Percentiles rank a stretch among this genome's conserved stretches.
These are phyloP conservation scores for Macroteleia sp. DNA, from an alignment of 2,888 invertebrate species.

Conservation along the genomic window DNA sequence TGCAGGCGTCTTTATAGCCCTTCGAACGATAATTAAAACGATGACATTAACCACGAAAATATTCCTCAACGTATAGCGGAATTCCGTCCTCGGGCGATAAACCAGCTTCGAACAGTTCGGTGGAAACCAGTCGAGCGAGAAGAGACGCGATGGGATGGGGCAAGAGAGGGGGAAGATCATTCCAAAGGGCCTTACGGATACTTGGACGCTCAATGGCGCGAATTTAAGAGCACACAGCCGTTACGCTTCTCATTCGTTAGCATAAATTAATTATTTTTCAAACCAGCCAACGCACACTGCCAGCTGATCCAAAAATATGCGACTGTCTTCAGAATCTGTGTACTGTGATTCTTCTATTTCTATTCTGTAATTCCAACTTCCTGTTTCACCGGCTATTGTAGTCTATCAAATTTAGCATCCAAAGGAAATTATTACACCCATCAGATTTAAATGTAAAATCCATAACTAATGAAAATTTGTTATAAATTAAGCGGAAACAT, in stretches of 20 bases:
- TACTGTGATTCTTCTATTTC: background rate
- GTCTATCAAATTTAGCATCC: no score
- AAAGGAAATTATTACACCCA: no score
- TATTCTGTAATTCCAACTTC: background rate
- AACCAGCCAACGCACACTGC: conserved; percentile 66
- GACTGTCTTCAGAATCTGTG: conserved; percentile 19
- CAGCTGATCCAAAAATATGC: conserved; percentile 71
- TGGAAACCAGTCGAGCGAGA: conserved; percentile 79
- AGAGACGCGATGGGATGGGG: conserved; percentile 67
- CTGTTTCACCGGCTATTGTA: no score
- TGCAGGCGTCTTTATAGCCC: conserved; percentile 47
- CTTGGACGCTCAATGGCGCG: conserved; percentile 83
- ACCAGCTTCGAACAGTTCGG: conserved; percentile 81
- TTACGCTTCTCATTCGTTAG: conserved; percentile 83
- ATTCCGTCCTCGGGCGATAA: conserved; percentile 71
- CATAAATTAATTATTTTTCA: conserved; percentile 82
- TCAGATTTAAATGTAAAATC: no score
- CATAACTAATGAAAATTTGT: no score
- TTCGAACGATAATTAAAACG: conserved; percentile 61
- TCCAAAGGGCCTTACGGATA: conserved; percentile 68
- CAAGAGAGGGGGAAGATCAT: conserved; percentile 63
- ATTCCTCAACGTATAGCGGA: conserved; percentile 61
- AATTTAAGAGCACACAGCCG: conserved; percentile 82
- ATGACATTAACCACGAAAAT: conserved; percentile 67
- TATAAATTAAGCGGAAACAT: no score